Evolutionary conservation across 30 jellyfish, hydroid and myxozoan genomes (phyloP), one percentile per base, ranked within the genome.

Genomic region (Nemopilema nomurai): DNA sequence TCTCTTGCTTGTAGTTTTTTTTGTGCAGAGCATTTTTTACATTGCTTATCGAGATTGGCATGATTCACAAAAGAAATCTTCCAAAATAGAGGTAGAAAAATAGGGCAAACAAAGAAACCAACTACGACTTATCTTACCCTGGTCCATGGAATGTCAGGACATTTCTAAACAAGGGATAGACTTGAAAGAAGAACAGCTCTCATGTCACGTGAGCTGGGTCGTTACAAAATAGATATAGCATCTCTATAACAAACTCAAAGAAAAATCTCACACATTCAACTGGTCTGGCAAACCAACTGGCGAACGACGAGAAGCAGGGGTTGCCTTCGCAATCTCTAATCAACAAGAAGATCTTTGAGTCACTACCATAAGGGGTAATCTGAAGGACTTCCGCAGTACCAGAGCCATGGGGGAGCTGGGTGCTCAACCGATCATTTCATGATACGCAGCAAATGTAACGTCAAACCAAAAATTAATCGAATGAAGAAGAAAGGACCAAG

Each of bases 131-230:
- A 41, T 3, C 57, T 41, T 41, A 41, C 13, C 57, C 57, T 41
- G 57, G 57, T 13, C 13, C 57, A 41, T 41, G 57, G 57, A 41
- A 41, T 41, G 57, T 41, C 57, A 41, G 57, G 13, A 41, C 84
- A 6, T 33, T 74, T 18, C 9, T 74, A 1, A 80, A 74, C 33
- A 41, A 41, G 6, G 57, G 13, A 18, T 8, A 32, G 84, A 21
- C 84, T 80, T 22, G 84, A 74, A 74, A 73, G 84, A 29, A 32
- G 84, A 21, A 8, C 84, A 18, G 84, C 84, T 23, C 73, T 74
- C 63, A 33, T 74, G 13, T 33, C 84, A 18, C 28, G 84, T 18
- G 84, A 74, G 16, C 84, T 74, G 28, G 49, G 8, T 3, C 84
- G 73, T n/a, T 74, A 27, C 33, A 50, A 74, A 6, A 74, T 74